These are phyloP conservation scores for Eristalinus sepulchralis DNA, from an alignment of 2,888 invertebrate species.

Conservation along the genomic window DNA sequence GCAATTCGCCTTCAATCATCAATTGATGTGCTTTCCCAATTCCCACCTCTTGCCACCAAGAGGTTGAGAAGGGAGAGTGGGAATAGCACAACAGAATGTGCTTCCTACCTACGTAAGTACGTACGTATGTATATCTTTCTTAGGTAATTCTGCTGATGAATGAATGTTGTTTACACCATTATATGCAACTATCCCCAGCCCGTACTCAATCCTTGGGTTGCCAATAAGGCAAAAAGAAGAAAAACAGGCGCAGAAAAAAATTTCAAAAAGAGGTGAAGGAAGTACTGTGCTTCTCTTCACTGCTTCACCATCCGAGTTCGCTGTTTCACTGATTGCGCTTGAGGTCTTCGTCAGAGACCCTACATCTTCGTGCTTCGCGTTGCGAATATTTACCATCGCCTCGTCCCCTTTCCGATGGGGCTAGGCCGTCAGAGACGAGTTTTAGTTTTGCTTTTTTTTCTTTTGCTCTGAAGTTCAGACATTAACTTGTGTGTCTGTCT, in stretches of 20 bases:
- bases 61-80: too few species aligned
- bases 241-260: conserved; percentile 1
- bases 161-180: conserved; percentile 54
- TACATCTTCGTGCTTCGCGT: conserved; percentile 65
- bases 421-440: conserved; percentile 28
- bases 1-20: conserved; percentile 37
- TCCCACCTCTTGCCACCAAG: too few species aligned
- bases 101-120: too few species aligned
- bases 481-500: conserved; percentile 49
- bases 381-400: conserved; percentile 27
- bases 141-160: conserved; percentile 53
- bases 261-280: not conserved
- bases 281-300: conserved; percentile 39
- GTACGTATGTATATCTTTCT: conserved; percentile 20
- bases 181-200: conserved; percentile 39
- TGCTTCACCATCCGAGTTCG: conserved; percentile 46
- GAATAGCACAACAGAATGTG: not conserved
- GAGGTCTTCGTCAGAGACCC: conserved; percentile 53
- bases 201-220: not conserved
- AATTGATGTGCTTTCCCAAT: conserved; percentile 22
- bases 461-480: conserved; percentile 52
- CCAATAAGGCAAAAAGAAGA: not conserved
- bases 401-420: conserved; percentile 18
- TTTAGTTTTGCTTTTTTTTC: conserved; percentile 38
- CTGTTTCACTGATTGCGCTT: conserved; percentile 61